Conservation (phyloP, 53 echinoderm and acorn worm species). For the Paelopatides confundens region DNA sequence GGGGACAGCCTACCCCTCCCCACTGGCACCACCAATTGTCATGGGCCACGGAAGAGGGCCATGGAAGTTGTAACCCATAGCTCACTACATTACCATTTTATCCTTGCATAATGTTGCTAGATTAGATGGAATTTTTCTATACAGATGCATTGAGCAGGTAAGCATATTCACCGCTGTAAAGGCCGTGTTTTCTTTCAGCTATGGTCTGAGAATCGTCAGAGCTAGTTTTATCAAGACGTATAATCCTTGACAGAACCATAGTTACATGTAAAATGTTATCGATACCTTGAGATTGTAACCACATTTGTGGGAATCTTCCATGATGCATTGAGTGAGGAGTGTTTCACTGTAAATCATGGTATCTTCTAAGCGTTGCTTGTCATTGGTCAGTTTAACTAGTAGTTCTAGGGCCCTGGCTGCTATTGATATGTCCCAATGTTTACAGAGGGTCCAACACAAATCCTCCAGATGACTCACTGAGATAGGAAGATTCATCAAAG, state of each 20-base stretch:
- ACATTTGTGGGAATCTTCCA: not conserved
- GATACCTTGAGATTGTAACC: constrained; percentile 67
- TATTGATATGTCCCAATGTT: constrained; percentile 39
- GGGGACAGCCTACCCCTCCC: too few species aligned
- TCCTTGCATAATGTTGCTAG: too few species aligned
- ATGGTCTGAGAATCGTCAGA: not conserved
- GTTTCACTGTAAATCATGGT: not conserved
- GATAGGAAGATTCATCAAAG: not conserved
- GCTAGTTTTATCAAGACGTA: too few species aligned
- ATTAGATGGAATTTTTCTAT: too few species aligned
- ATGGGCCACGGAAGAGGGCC: too few species aligned
- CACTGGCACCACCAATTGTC: too few species aligned
- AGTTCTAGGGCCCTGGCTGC: constrained; percentile 41
- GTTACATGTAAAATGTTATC: not conserved
- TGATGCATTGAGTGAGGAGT: constrained; percentile 30
- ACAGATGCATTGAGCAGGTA: too few species aligned
- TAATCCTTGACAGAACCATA: too few species aligned
- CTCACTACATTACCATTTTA: too few species aligned
- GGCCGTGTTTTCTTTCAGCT: too few species aligned
- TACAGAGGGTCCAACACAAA: constrained; percentile 31
- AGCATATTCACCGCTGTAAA: too few species aligned
- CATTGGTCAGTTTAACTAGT: constrained; percentile 11
- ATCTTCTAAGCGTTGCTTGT: not conserved
- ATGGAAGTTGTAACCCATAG: too few species aligned
- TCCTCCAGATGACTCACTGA: constrained; percentile 6